phyloP scores from a whole-genome alignment of 2,888 invertebrate genomes.

The Cryptus viduatorius region DNA sequence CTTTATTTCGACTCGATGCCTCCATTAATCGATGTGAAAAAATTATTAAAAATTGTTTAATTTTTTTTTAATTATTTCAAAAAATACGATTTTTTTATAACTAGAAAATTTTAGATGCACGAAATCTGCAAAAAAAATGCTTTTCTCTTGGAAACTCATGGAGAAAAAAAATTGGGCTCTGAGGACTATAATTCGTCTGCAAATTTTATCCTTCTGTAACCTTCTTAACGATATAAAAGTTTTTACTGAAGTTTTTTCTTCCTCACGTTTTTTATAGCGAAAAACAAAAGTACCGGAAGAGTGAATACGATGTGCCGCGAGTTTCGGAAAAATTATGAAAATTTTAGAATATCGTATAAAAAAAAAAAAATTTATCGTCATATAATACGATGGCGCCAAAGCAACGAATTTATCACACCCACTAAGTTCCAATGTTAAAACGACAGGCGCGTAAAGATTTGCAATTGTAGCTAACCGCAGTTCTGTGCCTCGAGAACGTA shows the following conservation, averaged over 20 bases:
- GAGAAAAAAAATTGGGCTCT: background rate
- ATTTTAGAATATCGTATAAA: background rate
- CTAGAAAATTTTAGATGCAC: background rate
- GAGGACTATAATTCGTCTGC: background rate
- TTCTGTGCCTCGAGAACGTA: slow-evolving; percentile 20
- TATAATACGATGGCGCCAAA: slow-evolving; percentile 35
- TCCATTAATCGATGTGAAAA: too few species aligned
- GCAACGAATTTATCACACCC: slow-evolving; percentile 7
- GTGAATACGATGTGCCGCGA: background rate
- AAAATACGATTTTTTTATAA: too few species aligned
- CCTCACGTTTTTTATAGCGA: background rate
- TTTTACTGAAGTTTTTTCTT: background rate
- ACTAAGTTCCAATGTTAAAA: background rate
- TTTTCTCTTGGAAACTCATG: background rate
- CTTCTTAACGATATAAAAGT: background rate
- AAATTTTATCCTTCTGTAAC: background rate
- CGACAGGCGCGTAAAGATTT: slow-evolving; percentile 36
- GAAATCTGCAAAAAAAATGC: background rate
- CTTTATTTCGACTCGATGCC: too few species aligned
- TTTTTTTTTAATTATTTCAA: too few species aligned
- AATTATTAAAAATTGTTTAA: too few species aligned
- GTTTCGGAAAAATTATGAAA: background rate
- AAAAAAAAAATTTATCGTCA: background rate
- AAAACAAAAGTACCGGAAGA: background rate
- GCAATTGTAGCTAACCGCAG: slow-evolving; percentile 27